Percentiles rank a stretch among this genome's conserved stretches.
Conservation (phyloP, 2,888 invertebrate species). For the Cantharis rustica region DNA sequence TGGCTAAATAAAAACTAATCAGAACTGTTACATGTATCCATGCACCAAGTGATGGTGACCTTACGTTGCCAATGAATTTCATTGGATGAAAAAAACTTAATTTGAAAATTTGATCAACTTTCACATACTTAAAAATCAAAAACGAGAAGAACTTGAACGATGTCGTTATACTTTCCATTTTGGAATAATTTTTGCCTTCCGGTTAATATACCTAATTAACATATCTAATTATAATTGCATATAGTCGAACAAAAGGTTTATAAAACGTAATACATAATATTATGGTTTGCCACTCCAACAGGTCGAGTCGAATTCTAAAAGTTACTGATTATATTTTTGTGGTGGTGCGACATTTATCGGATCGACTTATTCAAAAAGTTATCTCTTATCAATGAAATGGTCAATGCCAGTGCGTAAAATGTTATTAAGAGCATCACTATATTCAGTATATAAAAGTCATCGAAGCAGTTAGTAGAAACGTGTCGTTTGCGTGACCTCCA, state of each 20-base stretch:
- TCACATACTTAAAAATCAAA: not conserved
- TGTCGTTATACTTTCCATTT: not conserved
- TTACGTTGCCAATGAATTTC: not conserved
- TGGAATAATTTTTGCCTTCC: not conserved
- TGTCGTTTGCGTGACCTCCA: conserved; percentile 11
- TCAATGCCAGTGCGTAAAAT: conserved; percentile 22
- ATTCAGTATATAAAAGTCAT: conserved; percentile 21
- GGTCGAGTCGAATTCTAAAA: not conserved
- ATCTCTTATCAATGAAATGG: conserved; percentile 27
- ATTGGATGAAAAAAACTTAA: not conserved
- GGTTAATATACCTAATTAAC: not conserved
- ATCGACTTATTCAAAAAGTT: conserved; percentile 5
- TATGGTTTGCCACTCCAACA: not conserved
- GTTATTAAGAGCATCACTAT: conserved; percentile 20
- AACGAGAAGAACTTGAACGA: not conserved
- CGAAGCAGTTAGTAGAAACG: conserved; percentile 17
- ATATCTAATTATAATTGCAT: not conserved
- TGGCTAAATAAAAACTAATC: not conserved
- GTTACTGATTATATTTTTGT: not conserved
- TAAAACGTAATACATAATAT: not conserved
- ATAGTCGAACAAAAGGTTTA: not conserved
- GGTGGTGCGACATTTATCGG: not conserved
- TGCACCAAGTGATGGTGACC: not conserved
- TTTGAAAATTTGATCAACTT: not conserved
- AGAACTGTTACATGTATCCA: not conserved